A percentile compares a stretch with the other conserved stretches of the same genome.
Evolutionary conservation across 2,888 invertebrate species (phyloP).

Genomic region (Thera britannica): DNA sequence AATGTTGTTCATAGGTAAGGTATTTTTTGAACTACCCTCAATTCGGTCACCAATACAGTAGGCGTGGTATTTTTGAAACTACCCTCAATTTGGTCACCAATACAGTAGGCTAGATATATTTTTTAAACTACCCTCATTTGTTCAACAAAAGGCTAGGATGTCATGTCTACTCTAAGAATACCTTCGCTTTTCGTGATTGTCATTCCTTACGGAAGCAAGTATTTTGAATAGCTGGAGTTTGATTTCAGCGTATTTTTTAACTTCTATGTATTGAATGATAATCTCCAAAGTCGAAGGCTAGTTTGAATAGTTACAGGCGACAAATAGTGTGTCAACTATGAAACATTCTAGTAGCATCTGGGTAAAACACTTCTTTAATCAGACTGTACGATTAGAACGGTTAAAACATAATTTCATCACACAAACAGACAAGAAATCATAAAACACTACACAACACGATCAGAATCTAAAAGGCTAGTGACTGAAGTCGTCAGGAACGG

Average conservation of each 20-base stretch:
- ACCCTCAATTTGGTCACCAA: no score
- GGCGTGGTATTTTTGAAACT: no score
- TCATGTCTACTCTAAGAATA: no score
- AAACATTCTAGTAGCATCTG: not conserved
- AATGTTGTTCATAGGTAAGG: conserved; percentile 96
- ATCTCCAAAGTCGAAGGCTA: not conserved
- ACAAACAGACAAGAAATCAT: conserved; percentile 37
- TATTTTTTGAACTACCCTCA: not conserved
- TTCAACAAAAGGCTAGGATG: no score
- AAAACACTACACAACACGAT: conserved; percentile 46
- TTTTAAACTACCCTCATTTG: no score
- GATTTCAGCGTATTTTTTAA: no score
- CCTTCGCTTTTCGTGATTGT: no score
- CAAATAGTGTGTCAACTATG: not conserved
- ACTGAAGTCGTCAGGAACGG: not conserved
- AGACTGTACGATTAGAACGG: conserved; percentile 26
- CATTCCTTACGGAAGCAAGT: no score
- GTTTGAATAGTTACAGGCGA: not conserved
- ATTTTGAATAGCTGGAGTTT: no score
- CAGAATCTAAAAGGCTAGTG: conserved; percentile 29
- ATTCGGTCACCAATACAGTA: no score
- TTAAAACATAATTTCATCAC: conserved; percentile 42
- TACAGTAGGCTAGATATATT: no score
- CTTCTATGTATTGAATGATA: no score
- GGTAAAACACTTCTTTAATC: not conserved